Percentiles rank a stretch among this genome's conserved stretches.
phyloP scores from a whole-genome alignment of 2,113 vertebrate species.

The Parus major region DNA sequence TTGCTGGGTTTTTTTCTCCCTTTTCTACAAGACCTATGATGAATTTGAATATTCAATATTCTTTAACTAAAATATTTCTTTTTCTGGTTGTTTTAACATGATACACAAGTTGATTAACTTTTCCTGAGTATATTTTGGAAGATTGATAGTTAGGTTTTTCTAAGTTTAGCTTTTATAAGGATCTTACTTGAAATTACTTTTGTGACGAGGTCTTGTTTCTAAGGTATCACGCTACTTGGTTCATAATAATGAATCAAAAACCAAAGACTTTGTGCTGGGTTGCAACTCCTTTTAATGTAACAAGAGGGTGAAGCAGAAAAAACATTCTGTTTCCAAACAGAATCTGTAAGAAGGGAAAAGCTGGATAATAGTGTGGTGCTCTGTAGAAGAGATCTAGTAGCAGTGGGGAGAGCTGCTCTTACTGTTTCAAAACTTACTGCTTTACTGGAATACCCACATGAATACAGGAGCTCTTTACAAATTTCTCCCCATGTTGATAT shows the following conservation, averaged over 20 bases:
- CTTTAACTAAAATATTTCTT: constrained; percentile 39
- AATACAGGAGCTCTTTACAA: background rate
- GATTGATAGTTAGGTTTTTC: background rate
- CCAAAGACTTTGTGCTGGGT: background rate
- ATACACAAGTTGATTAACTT: constrained; percentile 5
- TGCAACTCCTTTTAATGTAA: background rate
- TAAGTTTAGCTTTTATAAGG: background rate
- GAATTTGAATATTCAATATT: constrained; percentile 3
- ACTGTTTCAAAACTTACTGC: background rate
- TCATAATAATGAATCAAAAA: background rate
- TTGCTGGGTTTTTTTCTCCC: background rate
- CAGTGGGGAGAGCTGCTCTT: background rate
- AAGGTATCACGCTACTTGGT: background rate
- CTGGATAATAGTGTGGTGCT: background rate
- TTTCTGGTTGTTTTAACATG: constrained; percentile 42
- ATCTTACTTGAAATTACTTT: background rate
- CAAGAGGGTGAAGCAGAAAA: background rate
- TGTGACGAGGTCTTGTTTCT: background rate
- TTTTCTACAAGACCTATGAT: background rate
- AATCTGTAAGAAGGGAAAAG: background rate
- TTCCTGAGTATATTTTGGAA: background rate
- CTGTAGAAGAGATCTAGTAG: background rate
- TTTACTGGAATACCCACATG: background rate
- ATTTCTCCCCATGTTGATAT: accelerated
- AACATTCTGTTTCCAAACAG: background rate